Evolutionary conservation across 1,140 invertebrate genomes (phyloP).

Genomic region (Platorchestia sp.): DNA sequence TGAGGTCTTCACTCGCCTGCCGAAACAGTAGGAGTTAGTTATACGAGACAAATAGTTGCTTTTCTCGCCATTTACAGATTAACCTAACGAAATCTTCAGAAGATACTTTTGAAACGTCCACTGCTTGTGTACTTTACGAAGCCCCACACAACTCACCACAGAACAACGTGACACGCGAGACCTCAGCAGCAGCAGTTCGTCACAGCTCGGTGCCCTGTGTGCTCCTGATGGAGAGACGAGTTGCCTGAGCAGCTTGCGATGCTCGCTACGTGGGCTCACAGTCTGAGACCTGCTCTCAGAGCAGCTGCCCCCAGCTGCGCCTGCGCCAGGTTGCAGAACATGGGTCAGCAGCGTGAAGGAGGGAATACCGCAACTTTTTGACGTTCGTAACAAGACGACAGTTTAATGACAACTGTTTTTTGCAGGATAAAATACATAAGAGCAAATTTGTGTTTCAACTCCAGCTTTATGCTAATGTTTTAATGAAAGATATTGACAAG

Average conservation of each 20-base stretch:
- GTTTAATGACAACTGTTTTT: not conserved
- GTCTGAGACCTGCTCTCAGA: constrained; percentile 75
- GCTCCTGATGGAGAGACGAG: constrained; percentile 75
- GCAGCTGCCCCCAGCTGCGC: constrained; percentile 71
- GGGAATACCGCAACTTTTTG: not conserved
- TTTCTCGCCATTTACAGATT: too few species aligned
- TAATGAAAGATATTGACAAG: not conserved
- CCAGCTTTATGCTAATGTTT: not conserved
- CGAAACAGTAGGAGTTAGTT: not conserved
- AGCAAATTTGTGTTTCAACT: not conserved
- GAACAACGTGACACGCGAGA: constrained; percentile 71
- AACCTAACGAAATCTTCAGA: too few species aligned
- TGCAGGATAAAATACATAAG: not conserved
- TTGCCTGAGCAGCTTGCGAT: constrained; percentile 82
- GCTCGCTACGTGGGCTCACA: constrained; percentile 77
- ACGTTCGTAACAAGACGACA: not conserved
- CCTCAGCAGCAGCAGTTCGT: constrained; percentile 80
- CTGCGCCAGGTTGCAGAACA: not conserved
- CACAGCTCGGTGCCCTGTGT: constrained; percentile 70
- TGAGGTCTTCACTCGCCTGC: constrained; percentile 41
- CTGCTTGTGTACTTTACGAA: too few species aligned
- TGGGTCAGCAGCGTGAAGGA: not conserved
- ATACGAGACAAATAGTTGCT: too few species aligned
- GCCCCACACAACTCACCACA: constrained; percentile 63
- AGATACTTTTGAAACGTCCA: too few species aligned